Evolutionary conservation across 2,113 vertebrate genomes (phyloP), one percentile per base, ranked within the genome.

Genomic region (Cricetomys ansorgei): DNA sequence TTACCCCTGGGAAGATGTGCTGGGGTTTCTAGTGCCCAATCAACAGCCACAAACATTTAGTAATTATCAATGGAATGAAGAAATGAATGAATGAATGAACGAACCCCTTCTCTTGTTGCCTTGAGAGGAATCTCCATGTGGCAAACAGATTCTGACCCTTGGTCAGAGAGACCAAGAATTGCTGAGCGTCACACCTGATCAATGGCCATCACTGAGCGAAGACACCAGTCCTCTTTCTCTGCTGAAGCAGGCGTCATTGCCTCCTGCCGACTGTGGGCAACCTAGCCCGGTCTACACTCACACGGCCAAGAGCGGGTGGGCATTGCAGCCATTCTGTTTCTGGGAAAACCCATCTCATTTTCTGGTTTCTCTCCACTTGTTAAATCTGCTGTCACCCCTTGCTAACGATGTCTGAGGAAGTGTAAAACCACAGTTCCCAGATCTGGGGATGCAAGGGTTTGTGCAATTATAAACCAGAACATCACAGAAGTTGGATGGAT

Each of bases 391-490:
- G 97, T 97, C 97, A 97, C 69, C 55, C 92, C 92, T 97, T 96
- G 81, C 89, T 90, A 95, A 97, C 93, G 97, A 97, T 95, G 97
- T 96, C 91, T 75, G 96, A 97, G 96, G 89, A 95, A 95, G 96
- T 97, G 96, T 94, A 97, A 98, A 97, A 92, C 94, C 97, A 92
- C 43, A 89, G 97, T 97, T 98, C 96, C 92, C 91, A 21, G 69
- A 97, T 96, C 94, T 89, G 72, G 97, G 97, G 97, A 97, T 0
- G 92, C 86, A 67, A 88, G 92, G 93, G 97, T 98, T 98, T 97
- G 96, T 97, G 97, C 97, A 98, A 97, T 98, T 97, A 98, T 96
- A 97, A 96, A 97, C 88, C 59, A 92, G 55, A 96, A 87, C 96
- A 97, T 97, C 97, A 97, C 69, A 96, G 92, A 80, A 98, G 97